A percentile compares a stretch with the other conserved stretches of the same genome.
These are phyloP conservation scores for Diploscapter pachys DNA, from an alignment of 1,140 invertebrate species.

Conservation along the genomic window DNA sequence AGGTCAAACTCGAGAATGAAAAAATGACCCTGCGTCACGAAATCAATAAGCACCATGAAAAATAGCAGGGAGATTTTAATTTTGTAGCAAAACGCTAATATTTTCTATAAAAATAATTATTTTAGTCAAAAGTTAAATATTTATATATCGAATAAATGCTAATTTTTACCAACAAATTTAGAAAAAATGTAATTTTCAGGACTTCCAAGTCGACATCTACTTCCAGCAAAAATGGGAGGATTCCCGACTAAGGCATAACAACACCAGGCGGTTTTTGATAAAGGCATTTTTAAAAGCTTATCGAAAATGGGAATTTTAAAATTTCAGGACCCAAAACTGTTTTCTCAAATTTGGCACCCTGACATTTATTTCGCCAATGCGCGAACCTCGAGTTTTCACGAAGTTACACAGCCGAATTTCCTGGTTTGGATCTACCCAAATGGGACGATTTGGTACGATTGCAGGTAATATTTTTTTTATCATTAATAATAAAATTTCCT, in stretches of 20 bases:
- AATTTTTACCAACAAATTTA: conserved; percentile 12
- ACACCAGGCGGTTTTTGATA: conserved; percentile 64
- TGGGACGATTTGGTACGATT: conserved; percentile 53
- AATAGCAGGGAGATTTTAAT: not conserved
- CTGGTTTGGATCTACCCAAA: conserved; percentile 55
- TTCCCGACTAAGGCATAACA: conserved; percentile 62
- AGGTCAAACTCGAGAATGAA: no score
- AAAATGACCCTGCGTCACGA: no score
- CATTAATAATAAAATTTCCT: not conserved
- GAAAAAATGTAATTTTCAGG: conserved; percentile 58
- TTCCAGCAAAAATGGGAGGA: conserved; percentile 66
- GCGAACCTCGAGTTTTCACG: conserved; percentile 50
- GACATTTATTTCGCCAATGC: conserved; percentile 56
- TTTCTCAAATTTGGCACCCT: conserved; percentile 68
- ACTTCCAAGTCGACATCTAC: conserved; percentile 68
- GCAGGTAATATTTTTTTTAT: conserved; percentile 36
- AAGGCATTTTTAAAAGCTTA: conserved; percentile 48
- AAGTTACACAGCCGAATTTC: conserved; percentile 52
- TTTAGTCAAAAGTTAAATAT: not conserved
- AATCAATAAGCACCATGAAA: not conserved
- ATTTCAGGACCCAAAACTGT: conserved; percentile 63
- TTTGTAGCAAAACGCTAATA: not conserved
- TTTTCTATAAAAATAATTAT: not conserved
- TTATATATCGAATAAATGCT: not conserved
- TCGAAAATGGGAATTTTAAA: not conserved